Conservation (phyloP, 2,113 vertebrate genomes). For the Myodes glareolus region DNA sequence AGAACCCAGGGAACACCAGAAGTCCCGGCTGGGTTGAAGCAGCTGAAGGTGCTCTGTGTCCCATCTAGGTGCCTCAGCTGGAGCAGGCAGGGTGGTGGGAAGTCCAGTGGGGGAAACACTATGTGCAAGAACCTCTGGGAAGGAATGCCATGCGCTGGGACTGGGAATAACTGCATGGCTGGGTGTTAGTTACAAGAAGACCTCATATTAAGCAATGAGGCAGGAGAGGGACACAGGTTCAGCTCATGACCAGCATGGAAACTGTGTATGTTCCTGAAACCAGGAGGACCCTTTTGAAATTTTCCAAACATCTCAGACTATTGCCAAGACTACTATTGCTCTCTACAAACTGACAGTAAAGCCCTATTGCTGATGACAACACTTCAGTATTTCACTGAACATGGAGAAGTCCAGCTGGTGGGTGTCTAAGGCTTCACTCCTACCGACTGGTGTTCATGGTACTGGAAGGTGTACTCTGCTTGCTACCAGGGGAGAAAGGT, state of each 20-base stretch:
- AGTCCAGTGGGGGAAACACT: background rate
- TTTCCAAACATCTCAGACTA: background rate
- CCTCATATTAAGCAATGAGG: background rate
- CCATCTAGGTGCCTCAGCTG: background rate
- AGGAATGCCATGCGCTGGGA: background rate
- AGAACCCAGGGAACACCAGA: background rate
- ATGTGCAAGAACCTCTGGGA: background rate
- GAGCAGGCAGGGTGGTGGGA: background rate
- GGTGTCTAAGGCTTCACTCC: background rate
- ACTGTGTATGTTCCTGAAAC: background rate
- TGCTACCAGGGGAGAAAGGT: background rate
- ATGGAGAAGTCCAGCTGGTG: background rate
- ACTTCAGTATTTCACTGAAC: background rate
- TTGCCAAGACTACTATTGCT: background rate
- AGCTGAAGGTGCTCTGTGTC: background rate
- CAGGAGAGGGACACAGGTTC: too few species aligned
- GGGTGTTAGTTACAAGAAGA: background rate
- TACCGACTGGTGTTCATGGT: background rate
- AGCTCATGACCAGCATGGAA: background rate
- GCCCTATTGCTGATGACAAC: background rate
- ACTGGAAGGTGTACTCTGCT: background rate
- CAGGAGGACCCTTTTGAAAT: background rate
- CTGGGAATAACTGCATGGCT: background rate
- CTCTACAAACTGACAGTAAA: background rate
- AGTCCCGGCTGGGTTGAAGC: background rate